These are phyloP conservation scores for Semibalanus balanoides DNA, from an alignment of 1,140 invertebrate species.

Conservation along the genomic window DNA sequence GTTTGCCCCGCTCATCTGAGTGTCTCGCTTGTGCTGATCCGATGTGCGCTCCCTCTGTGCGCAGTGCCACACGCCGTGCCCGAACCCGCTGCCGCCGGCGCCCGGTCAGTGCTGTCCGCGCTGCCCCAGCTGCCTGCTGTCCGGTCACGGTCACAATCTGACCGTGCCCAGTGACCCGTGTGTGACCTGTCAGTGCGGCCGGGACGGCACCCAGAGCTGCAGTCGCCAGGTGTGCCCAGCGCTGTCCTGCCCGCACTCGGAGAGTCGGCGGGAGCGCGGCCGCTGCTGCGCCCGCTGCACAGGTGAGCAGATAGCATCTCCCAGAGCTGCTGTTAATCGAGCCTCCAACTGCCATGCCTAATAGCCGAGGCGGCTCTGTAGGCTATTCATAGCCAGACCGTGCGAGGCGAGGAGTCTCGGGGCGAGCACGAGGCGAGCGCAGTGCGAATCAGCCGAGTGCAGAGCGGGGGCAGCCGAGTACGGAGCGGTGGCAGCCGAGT, in stretches of 20 bases:
- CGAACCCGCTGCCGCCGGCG: background rate
- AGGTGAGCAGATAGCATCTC: background rate
- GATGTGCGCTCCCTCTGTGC: background rate
- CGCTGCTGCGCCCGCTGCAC: conserved; percentile 50
- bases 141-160: conserved; percentile 16
- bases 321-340: no score
- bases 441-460: no score
- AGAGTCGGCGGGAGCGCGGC: conserved; percentile 44
- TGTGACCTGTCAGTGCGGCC: conserved; percentile 15
- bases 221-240: conserved; percentile 60
- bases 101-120: conserved; percentile 1
- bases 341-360: no score
- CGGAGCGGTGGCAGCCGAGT: no score
- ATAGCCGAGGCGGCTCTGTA: no score
- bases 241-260: conserved; percentile 56
- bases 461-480: no score
- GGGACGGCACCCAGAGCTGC: conserved; percentile 35
- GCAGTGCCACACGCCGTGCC: background rate
- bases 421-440: no score
- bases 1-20: no score
- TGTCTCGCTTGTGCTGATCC: no score
- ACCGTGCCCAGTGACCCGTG: conserved; percentile 16
- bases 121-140: conserved; percentile 15
- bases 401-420: no score
- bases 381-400: no score